Evolutionary conservation across 2,797 vertebrate species (phyloP).

Genomic region (Coendou prehensilis): DNA sequence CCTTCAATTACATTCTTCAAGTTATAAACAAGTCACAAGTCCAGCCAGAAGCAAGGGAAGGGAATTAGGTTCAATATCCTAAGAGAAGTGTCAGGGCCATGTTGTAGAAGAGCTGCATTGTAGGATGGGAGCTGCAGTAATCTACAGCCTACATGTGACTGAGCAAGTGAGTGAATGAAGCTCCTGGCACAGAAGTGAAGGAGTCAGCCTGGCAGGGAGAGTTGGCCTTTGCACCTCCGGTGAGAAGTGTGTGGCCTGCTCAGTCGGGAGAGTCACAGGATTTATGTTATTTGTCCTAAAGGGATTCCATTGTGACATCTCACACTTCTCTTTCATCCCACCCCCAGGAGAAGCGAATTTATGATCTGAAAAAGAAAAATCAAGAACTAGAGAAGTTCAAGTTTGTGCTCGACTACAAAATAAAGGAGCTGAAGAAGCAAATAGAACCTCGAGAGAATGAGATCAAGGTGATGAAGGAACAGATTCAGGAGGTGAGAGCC

Average conservation of each 20-base stretch:
- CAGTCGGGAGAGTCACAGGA: neutral
- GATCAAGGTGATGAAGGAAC: constrained; percentile 91
- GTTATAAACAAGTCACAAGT: neutral
- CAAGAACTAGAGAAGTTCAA: constrained; percentile 94
- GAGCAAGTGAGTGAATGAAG: neutral
- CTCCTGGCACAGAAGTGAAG: neutral
- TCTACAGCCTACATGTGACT: neutral
- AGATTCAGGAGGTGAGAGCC: constrained; percentile 91
- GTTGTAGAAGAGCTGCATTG: neutral
- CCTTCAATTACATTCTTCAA: neutral
- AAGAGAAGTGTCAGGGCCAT: neutral
- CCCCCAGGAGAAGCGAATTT: constrained; percentile 92
- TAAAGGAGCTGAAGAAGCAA: constrained; percentile 93
- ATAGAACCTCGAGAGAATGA: constrained; percentile 93
- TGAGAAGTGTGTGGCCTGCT: neutral
- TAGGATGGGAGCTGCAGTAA: neutral
- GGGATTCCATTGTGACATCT: neutral
- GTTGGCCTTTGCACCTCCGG: neutral
- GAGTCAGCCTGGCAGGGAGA: neutral
- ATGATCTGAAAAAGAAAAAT: constrained; percentile 93
- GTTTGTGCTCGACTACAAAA: constrained; percentile 93
- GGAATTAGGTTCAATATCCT: neutral
- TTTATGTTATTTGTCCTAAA: neutral
- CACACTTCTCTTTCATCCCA: neutral
- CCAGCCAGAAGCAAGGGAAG: neutral